Conservation (phyloP, 2,797 vertebrate genomes). For the Anas flavirostris region DNA sequence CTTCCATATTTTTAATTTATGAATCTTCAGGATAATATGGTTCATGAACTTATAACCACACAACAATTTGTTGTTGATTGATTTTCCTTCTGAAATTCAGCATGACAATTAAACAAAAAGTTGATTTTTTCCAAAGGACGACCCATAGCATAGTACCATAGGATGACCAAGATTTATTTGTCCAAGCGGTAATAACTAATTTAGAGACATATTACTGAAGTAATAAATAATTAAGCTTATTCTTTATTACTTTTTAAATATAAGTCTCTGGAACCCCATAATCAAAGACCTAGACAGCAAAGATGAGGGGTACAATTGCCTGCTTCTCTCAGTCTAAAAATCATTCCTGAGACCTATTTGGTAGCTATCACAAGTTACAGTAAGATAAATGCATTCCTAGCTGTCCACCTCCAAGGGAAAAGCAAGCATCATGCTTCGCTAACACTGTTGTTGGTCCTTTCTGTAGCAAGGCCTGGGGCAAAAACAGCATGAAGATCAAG, state of each 20-base stretch:
- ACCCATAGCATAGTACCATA: fast-evolving
- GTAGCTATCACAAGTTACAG: not conserved
- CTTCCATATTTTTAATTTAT: not conserved
- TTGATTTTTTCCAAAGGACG: not conserved
- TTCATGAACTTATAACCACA: not conserved
- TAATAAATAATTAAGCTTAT: not conserved
- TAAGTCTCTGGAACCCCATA: not conserved
- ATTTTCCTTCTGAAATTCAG: not conserved
- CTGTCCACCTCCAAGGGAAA: not conserved
- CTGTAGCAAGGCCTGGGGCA: not conserved
- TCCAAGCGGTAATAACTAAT: not conserved
- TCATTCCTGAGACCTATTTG: not conserved
- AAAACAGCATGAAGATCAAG: not conserved
- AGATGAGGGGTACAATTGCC: not conserved
- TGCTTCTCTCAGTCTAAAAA: not conserved
- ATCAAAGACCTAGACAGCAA: not conserved
- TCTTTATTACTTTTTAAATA: not conserved
- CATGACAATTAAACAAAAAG: not conserved
- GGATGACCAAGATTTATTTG: fast-evolving
- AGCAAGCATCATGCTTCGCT: not conserved
- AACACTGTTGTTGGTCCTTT: not conserved
- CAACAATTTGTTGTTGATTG: not conserved
- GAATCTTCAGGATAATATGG: not conserved
- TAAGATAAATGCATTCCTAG: not conserved
- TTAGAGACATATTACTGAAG: not conserved